Conservation (phyloP, 2,113 vertebrate species). For the Chaenocephalus aceratus region DNA sequence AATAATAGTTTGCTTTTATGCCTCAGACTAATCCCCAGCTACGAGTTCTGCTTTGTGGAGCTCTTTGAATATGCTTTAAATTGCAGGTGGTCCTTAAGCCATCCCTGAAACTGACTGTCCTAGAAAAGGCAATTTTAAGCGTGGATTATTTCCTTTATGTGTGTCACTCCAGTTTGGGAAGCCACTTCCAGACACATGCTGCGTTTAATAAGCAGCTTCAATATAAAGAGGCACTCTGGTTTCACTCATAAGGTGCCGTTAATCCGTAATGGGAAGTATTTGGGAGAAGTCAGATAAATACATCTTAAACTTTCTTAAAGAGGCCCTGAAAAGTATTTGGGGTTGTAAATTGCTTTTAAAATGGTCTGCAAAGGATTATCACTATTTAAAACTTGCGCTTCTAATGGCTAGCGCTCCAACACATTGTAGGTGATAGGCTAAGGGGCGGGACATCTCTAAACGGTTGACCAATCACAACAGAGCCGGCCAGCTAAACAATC, state of each 20-base stretch:
- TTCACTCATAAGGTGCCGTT: background rate
- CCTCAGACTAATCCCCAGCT: background rate
- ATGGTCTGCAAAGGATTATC: no score
- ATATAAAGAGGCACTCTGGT: background rate
- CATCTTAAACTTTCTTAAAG: no score
- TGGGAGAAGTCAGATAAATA: no score
- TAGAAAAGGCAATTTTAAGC: background rate
- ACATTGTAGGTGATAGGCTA: no score
- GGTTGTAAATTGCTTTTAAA: no score
- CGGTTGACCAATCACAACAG: no score
- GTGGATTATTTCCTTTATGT: background rate
- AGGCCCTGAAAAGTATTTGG: no score
- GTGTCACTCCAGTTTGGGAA: background rate
- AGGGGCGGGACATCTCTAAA: no score
- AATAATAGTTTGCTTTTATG: background rate
- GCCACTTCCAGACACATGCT: background rate
- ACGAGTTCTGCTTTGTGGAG: background rate
- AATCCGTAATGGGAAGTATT: background rate
- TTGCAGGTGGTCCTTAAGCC: background rate
- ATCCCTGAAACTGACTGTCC: background rate
- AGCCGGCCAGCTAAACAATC: no score
- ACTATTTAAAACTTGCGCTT: no score
- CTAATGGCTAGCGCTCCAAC: no score
- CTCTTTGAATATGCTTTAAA: constrained; percentile 2
- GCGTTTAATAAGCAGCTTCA: background rate